These are phyloP conservation scores for Ascidia mentula DNA, from an alignment of 23 tunicate genomes.

Conservation along the genomic window DNA sequence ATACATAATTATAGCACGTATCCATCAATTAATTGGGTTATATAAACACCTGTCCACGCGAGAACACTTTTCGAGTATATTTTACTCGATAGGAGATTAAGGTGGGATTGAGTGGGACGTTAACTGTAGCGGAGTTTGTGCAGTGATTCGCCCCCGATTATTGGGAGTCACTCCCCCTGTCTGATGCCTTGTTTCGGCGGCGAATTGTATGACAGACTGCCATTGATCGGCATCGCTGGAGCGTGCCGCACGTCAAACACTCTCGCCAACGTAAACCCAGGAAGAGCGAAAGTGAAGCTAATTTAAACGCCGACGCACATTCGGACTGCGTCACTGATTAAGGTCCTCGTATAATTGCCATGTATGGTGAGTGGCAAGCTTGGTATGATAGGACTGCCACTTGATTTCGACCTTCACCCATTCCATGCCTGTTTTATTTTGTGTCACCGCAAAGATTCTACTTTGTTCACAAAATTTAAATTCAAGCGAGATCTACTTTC, in stretches of 20 bases:
- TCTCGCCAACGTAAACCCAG: neutral
- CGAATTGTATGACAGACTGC: neutral
- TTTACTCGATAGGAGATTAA: no score
- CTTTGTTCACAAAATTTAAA: no score
- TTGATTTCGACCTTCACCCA: neutral
- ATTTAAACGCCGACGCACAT: conserved; percentile 1
- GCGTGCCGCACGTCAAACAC: conserved; percentile 3
- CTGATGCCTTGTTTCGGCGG: neutral
- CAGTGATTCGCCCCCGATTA: no score
- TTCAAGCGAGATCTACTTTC: no score
- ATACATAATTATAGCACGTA: neutral
- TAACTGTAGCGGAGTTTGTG: no score
- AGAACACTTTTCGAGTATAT: no score
- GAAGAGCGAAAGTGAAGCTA: neutral
- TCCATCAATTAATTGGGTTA: neutral
- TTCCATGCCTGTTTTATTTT: no score
- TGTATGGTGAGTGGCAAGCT: conserved; percentile 4
- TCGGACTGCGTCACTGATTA: neutral
- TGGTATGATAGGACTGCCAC: conserved; percentile 1
- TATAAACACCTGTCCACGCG: no score
- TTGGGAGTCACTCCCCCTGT: neutral
- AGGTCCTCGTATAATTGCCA: neutral
- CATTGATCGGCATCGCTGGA: neutral
- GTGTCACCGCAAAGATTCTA: no score
- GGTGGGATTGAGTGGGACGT: no score